These are phyloP conservation scores for Recurvirostra avosetta DNA, from an alignment of 2,113 vertebrate genomes.

Conservation along the genomic window DNA sequence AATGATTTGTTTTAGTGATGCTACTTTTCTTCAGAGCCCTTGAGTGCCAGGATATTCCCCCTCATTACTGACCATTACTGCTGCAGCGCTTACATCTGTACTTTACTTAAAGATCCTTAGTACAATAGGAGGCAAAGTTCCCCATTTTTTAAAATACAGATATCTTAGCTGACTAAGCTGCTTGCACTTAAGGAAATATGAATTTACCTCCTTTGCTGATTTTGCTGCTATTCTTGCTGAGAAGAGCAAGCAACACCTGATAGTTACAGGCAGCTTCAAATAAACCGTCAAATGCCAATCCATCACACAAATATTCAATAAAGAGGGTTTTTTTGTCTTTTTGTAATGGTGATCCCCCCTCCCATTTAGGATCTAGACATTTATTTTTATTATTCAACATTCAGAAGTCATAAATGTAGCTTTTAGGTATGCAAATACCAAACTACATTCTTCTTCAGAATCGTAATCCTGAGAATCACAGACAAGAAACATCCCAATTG, in stretches of 20 bases:
- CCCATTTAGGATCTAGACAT: background rate
- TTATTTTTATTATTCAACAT: background rate
- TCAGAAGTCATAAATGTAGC: background rate
- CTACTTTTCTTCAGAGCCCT: background rate
- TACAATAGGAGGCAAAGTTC: background rate
- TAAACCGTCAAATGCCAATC: background rate
- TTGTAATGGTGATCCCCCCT: background rate
- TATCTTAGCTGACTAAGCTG: background rate
- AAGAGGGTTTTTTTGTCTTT: background rate
- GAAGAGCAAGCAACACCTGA: background rate
- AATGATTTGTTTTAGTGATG: background rate
- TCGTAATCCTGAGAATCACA: background rate
- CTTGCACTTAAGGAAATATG: background rate
- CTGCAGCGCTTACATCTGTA: background rate
- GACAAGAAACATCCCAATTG: background rate
- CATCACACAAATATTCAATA: background rate
- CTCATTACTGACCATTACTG: background rate
- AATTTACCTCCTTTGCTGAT: background rate
- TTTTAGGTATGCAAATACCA: background rate
- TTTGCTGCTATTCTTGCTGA: background rate
- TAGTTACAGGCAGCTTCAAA: background rate
- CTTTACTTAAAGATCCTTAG: background rate
- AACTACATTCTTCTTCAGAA: background rate
- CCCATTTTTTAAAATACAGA: background rate
- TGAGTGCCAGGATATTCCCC: background rate